A percentile compares a stretch with the other conserved stretches of the same genome.
Conservation (phyloP, 2,888 invertebrate species). For the Silvanus unidentatus region DNA sequence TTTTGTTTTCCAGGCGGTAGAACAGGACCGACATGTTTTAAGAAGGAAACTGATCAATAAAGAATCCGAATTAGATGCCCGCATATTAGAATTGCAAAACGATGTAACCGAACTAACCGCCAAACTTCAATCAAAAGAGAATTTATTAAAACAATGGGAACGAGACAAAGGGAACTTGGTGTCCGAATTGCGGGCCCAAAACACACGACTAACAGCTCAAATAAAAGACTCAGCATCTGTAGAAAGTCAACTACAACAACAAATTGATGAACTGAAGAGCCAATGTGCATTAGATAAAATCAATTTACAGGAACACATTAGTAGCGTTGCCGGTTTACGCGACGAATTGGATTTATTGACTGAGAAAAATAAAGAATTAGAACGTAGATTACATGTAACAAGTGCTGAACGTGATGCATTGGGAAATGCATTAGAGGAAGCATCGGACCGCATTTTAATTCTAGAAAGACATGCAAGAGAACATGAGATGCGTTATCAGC, state of each 20-base stretch:
- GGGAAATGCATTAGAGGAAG: slow-evolving; percentile 77
- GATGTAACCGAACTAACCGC: slow-evolving; percentile 76
- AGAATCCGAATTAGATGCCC: slow-evolving; percentile 83
- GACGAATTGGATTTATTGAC: slow-evolving; percentile 81
- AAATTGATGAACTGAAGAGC: slow-evolving; percentile 76
- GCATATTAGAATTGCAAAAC: slow-evolving; percentile 79
- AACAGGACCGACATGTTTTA: slow-evolving; percentile 88
- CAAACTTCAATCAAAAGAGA: slow-evolving; percentile 64
- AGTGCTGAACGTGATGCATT: slow-evolving; percentile 77
- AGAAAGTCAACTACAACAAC: slow-evolving; percentile 73
- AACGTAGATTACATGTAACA: slow-evolving; percentile 66
- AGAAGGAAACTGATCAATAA: slow-evolving; percentile 78
- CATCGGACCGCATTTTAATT: slow-evolving; percentile 79
- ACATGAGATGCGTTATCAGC: slow-evolving; percentile 56
- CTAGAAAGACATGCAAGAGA: slow-evolving; percentile 79
- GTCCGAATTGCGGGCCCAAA: slow-evolving; percentile 80
- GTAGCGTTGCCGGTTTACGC: slow-evolving; percentile 79
- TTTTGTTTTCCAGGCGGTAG: slow-evolving; percentile 63
- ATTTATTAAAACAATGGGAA: slow-evolving; percentile 59
- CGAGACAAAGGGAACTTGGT: slow-evolving; percentile 73
- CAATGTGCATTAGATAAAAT: slow-evolving; percentile 68
- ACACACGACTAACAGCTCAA: slow-evolving; percentile 71
- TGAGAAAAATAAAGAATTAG: slow-evolving; percentile 79
- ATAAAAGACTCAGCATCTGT: slow-evolving; percentile 76
- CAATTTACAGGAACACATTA: slow-evolving; percentile 72